Base-by-base conservation (phyloP, 2,888 invertebrate genomes). In the Chaetoderma sp. region DNA sequence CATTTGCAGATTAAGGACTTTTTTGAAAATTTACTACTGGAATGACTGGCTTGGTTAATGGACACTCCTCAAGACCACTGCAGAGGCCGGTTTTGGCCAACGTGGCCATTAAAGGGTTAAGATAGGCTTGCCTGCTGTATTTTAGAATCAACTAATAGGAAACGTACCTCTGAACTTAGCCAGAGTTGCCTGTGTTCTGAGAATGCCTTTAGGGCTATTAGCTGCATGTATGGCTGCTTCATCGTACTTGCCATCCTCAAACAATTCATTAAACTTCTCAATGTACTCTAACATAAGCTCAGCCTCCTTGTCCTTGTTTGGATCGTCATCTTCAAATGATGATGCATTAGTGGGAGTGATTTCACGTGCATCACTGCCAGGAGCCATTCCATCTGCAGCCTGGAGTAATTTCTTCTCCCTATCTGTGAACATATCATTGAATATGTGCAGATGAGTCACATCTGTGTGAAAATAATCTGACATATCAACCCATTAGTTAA, bases 211-310 rank as follows among this genome's bases (percentile, higher is more conserved):
- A 1, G 85, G 85, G 71, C 85, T 84, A 70, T 84, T 84, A n/a
- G 84, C 85, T 42, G 86, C 86, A 73, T 86, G 85, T 16, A 83
- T 76, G 42, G 86, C 86, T 21, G 86, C 86, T 57, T 82, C 82
- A 49, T 82, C 82, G 67, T 78, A 84, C 42, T 78, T 77, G 4
- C 77, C 79, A 62, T 82, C 83, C 64, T 85, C 85, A 74, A 86
- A 78, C 49, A 86, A 74, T 64, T 85, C 86, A 63, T 85, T 85
- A 67, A 86, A 86, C 60, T 82, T 84, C 68, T 86, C 86, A 30
- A 86, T 85, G 61, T 85, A 85, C 63, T 85, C 85, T 47, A 86
- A 68, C 82, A 86, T 85, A 78, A 83, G 78, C 71, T 85, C 85
- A 4, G 86, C 84, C 67, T 85, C 86, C 61, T 83, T 81, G 71